Evolutionary conservation across 2,888 invertebrate species (phyloP).

Genomic region (Apodemia hepburni): DNA sequence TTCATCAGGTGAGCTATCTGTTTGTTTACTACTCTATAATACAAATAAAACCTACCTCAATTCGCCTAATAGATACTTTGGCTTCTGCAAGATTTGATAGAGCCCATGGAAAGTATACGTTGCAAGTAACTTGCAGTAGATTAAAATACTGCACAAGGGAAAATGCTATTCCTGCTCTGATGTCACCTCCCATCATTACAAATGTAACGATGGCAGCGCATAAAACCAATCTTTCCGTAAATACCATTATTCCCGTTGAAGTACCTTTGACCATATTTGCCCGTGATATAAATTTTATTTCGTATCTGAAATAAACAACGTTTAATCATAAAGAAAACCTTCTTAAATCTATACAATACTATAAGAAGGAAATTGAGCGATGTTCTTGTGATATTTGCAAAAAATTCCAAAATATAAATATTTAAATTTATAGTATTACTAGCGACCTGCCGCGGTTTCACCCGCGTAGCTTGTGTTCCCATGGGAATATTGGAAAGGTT

Average conservation of each 20-base stretch:
- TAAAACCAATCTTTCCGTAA: slow-evolving; percentile 90
- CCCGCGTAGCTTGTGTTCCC: too few species aligned
- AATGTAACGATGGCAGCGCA: slow-evolving; percentile 88
- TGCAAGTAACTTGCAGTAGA: slow-evolving; percentile 84
- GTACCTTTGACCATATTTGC: slow-evolving; percentile 84
- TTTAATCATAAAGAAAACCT: too few species aligned
- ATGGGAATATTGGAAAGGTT: too few species aligned
- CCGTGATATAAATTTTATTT: slow-evolving; percentile 82
- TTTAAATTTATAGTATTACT: too few species aligned
- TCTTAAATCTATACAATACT: too few species aligned
- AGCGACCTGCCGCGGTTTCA: too few species aligned
- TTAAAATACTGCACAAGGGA: slow-evolving; percentile 89
- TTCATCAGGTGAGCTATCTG: too few species aligned
- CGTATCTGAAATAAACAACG: slow-evolving; percentile 67
- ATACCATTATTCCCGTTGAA: slow-evolving; percentile 84
- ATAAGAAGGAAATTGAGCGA: too few species aligned
- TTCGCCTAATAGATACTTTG: slow-evolving; percentile 79
- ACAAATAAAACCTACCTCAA: slow-evolving; percentile 66
- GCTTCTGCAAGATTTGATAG: slow-evolving; percentile 81
- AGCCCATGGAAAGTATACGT: slow-evolving; percentile 82
- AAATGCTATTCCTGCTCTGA: slow-evolving; percentile 84
- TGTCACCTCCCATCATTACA: slow-evolving; percentile 81
- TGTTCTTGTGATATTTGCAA: too few species aligned
- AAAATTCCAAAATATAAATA: too few species aligned
- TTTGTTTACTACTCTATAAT: too few species aligned